A percentile compares a stretch with the other conserved stretches of the same genome.
Conservation (phyloP, 2,113 vertebrate genomes). For the Anarrhichthys ocellatus region DNA sequence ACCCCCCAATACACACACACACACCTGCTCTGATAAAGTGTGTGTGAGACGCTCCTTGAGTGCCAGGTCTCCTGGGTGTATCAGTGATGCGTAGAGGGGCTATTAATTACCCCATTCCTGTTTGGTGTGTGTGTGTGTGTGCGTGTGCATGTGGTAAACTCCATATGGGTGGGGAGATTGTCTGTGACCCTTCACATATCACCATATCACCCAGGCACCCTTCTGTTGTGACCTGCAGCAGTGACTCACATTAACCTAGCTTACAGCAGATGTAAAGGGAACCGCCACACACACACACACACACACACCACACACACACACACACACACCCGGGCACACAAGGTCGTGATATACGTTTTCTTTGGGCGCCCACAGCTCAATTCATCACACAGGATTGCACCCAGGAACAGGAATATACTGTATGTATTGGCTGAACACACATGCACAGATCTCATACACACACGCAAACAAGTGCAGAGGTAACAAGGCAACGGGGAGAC, state of each 20-base stretch:
- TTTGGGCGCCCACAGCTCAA: background rate
- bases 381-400: background rate
- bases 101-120: conserved; percentile 73
- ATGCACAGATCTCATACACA: background rate
- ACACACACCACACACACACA: conserved; percentile 17
- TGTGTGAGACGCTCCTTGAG: conserved; percentile 50
- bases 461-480: background rate
- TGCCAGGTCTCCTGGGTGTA: conserved; percentile 60
- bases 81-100: conserved; percentile 57
- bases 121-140: conserved; percentile 41
- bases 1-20: conserved; percentile 29
- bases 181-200: conserved; percentile 63
- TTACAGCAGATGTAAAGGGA: conserved; percentile 43
- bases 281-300: background rate
- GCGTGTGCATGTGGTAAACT: conserved; percentile 38
- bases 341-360: background rate
- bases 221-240: conserved; percentile 52
- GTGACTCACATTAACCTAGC: conserved; percentile 50
- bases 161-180: conserved; percentile 64
- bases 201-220: conserved; percentile 48
- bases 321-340: background rate
- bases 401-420: background rate
- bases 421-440: background rate
- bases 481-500: conserved; percentile 51
- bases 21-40: conserved; percentile 56